Conservation (phyloP, 2,113 vertebrate species). For the Scomber colias region DNA sequence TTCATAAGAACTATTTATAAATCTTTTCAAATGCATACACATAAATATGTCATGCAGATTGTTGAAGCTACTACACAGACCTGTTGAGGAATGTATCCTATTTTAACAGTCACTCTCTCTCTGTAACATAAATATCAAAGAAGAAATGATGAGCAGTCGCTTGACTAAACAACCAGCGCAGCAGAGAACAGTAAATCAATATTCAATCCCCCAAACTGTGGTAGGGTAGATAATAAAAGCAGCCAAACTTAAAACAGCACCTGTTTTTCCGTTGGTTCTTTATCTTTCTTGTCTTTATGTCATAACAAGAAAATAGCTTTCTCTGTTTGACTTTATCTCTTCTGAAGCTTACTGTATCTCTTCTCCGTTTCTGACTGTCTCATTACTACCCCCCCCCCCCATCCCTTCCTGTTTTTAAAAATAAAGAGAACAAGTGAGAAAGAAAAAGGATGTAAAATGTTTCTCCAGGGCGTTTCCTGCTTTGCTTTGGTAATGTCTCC, state of each 20-base stretch:
- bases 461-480: constrained; percentile 59
- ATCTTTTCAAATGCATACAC: not conserved
- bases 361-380: constrained; percentile 34
- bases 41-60: not conserved
- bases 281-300: constrained; percentile 23
- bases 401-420: constrained; percentile 34
- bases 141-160: constrained; percentile 18
- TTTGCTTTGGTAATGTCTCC: constrained; percentile 61
- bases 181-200: constrained; percentile 46
- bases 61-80: not conserved
- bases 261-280: constrained; percentile 6
- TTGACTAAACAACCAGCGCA: constrained; percentile 36
- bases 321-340: constrained; percentile 33
- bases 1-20: not conserved
- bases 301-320: constrained; percentile 29
- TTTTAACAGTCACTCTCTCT: constrained; percentile 19
- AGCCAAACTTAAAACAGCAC: constrained; percentile 29
- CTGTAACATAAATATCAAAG: constrained; percentile 33
- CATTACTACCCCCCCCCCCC: constrained; percentile 27
- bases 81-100: not conserved
- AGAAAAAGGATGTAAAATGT: constrained; percentile 53
- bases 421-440: constrained; percentile 46
- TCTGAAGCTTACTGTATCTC: constrained; percentile 2
- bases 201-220: constrained; percentile 36
- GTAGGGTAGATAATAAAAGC: constrained; percentile 36